Evolutionary conservation across 2,888 invertebrate genomes (phyloP).

Genomic region (Leptarthrus brevirostris): DNA sequence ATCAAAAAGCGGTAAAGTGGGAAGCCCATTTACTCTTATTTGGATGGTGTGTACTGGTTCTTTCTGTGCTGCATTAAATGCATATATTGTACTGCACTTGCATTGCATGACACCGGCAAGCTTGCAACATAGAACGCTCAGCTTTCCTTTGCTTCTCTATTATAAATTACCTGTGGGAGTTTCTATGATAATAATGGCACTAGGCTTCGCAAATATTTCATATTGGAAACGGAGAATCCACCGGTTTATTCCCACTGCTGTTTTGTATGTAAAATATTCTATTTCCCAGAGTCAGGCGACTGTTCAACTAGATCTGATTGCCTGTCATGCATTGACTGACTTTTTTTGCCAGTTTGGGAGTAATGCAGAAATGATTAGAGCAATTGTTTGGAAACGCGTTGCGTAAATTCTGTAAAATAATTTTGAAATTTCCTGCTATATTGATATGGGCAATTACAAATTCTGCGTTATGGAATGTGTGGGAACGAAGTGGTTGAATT

Average conservation of each 20-base stretch:
- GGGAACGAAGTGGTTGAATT: not conserved
- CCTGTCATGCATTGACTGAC: slow-evolving; percentile 3
- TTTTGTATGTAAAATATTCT: not conserved
- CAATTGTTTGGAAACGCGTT: slow-evolving; percentile 9
- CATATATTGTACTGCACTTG: not conserved
- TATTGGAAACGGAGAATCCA: slow-evolving; percentile 24
- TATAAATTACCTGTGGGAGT: slow-evolving; percentile 11
- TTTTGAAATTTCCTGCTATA: not conserved
- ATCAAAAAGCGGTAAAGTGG: slow-evolving; percentile 5
- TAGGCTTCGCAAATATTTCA: slow-evolving; percentile 16
- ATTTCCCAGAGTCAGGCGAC: slow-evolving; percentile 3
- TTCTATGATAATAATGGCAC: slow-evolving; percentile 12
- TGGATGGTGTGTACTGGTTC: not conserved
- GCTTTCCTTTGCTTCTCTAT: slow-evolving; percentile 22
- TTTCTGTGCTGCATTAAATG: not conserved
- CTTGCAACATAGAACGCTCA: slow-evolving; percentile 21
- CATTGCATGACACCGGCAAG: slow-evolving; percentile 4
- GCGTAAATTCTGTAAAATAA: not conserved
- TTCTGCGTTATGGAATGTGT: slow-evolving; percentile 10
- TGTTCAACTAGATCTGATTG: slow-evolving; percentile 25
- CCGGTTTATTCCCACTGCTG: slow-evolving; percentile 16
- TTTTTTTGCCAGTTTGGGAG: not conserved
- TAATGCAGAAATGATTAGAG: not conserved
- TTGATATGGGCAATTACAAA: slow-evolving; percentile 4
- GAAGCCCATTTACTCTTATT: not conserved